Percentiles rank a stretch among this genome's conserved stretches.
Conservation (phyloP, 2,113 vertebrate species). For the Turnix velox region DNA sequence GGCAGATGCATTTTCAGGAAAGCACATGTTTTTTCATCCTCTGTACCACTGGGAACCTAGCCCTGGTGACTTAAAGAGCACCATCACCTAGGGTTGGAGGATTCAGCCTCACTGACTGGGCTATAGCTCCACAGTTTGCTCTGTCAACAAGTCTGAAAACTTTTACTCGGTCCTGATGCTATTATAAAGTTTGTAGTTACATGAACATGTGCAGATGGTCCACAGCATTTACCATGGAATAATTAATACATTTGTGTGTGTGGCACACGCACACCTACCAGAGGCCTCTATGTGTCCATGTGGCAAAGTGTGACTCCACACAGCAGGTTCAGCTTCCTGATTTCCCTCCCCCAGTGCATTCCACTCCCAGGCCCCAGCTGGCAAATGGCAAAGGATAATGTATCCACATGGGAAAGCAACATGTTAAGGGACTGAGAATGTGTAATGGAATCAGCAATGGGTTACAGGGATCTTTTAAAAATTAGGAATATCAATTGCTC, state of each 20-base stretch:
- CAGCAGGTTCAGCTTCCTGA: not conserved
- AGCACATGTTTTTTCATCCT: not conserved
- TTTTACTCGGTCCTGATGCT: not conserved
- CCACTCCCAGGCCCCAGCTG: not conserved
- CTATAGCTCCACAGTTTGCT: fast-evolving
- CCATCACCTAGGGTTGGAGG: not conserved
- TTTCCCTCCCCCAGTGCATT: not conserved
- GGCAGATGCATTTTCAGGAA: not conserved
- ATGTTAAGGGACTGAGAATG: not conserved
- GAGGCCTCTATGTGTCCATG: not conserved
- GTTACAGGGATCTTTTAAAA: not conserved
- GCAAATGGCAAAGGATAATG: conserved; percentile 67
- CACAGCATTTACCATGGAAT: not conserved
- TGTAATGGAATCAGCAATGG: conserved; percentile 20
- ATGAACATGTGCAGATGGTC: fast-evolving
- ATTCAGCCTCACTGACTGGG: not conserved
- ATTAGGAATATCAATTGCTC: not conserved
- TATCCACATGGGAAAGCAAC: conserved; percentile 57
- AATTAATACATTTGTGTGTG: not conserved
- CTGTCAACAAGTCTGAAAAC: not conserved
- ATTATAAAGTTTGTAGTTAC: not conserved
- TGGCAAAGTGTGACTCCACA: conserved; percentile 65
- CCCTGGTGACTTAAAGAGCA: not conserved
- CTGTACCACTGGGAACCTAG: not conserved
- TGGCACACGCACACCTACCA: not conserved